Conservation (phyloP, 2,113 vertebrate genomes). For the Asarcornis scutulata region DNA sequence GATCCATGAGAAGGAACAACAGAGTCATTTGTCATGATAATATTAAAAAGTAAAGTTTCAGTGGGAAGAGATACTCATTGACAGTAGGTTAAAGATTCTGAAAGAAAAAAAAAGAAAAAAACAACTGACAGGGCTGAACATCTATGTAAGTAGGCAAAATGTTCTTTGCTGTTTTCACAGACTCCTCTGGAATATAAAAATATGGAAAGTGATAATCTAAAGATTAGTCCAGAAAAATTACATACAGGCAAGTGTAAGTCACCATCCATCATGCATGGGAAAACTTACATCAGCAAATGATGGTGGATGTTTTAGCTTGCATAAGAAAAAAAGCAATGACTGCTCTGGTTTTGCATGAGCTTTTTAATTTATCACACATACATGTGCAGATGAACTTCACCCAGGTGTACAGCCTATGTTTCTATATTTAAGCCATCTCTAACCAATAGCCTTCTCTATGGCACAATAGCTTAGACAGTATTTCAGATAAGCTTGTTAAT, state of each 20-base stretch:
- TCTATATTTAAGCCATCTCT: neutral
- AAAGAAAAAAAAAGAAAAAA: neutral
- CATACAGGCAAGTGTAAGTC: neutral
- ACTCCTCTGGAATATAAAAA: neutral
- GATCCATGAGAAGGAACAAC: neutral
- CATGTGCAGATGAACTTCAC: neutral
- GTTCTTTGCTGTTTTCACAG: neutral
- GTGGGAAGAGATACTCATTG: neutral
- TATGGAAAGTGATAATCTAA: neutral
- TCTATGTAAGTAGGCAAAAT: neutral
- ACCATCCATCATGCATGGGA: fast-evolving
- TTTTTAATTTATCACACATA: neutral
- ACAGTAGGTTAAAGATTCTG: neutral
- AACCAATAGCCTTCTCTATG: neutral
- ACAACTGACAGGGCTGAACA: neutral
- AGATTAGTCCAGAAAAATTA: neutral
- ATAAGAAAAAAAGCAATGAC: neutral
- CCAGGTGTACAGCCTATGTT: neutral
- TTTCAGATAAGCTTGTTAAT: neutral
- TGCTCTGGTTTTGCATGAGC: neutral
- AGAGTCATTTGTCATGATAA: neutral
- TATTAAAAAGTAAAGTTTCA: neutral
- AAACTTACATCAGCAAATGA: neutral
- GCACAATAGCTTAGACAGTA: neutral
- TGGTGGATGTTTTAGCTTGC: neutral